Evolutionary conservation across 2,797 vertebrate genomes (phyloP), one percentile per base, ranked within the genome.

Genomic region (Natrix natrix): DNA sequence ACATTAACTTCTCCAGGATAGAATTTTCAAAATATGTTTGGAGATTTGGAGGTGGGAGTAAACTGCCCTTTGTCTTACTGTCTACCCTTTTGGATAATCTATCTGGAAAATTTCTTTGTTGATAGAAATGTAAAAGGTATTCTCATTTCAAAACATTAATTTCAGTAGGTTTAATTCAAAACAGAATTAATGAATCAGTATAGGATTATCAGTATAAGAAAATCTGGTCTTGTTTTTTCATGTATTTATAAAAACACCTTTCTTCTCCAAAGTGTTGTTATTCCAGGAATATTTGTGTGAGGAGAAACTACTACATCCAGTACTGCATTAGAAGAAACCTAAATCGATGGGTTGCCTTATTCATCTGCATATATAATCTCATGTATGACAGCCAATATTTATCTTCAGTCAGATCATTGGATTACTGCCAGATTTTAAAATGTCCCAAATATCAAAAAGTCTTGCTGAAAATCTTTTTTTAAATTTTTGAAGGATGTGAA

Each of bases 371-470:
- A 28, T 52, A 74, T 88, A 74, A 74, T 48, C 43, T 93, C 63
- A 74, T 66, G 6, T 52, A 26, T 60, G 61, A n/a, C 55, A 91
- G 60, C 54, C 59, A 69, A 87, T 48, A 59, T 93, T 93, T 87
- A 57, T 90, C 60, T 66, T 32, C 83, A 74, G 63, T 66, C 90
- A 93, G 83, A 59, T 74, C 14, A 78, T 90, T 93, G 86, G 92
- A 93, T 91, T 24, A 55, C 17, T 61, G 92, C 92, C 86, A 88
- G 26, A 8, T 91, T 59, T 78, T 52, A 74, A 22, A 78, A 88
- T 91, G 28, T 74, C 57, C 37, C 92, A 32, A 87, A 91, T 87
- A 86, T 66, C 22, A 87, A 17, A 83, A 88, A 91, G 5, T 54
- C 66, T 83, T 37, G 13, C 86, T 37, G 43, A 26, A 88, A 54